Evolutionary conservation across 2,797 vertebrate genomes (phyloP).

Genomic region (Cossypha niveicapilla): DNA sequence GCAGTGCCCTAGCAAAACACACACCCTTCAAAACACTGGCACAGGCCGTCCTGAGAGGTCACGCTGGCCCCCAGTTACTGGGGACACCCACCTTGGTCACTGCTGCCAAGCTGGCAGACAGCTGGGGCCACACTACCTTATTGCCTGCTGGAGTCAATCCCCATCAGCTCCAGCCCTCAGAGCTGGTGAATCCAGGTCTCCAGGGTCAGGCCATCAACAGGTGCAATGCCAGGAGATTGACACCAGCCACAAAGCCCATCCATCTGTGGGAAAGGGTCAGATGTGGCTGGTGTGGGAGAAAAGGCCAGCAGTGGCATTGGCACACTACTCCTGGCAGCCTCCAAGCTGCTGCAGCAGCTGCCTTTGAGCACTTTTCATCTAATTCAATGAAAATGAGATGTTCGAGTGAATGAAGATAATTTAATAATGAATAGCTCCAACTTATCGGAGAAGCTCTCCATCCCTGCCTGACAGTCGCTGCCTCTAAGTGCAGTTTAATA

Average conservation of each 20-base stretch:
- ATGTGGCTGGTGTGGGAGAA: accelerated
- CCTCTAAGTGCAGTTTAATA: constrained; percentile 72
- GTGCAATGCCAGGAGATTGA: neutral
- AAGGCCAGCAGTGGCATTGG: constrained; percentile 1
- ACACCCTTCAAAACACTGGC: neutral
- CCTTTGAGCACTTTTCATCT: constrained; percentile 40
- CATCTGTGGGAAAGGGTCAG: neutral
- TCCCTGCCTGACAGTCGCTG: constrained; percentile 58
- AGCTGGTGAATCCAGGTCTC: neutral
- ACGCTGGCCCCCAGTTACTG: too few species aligned
- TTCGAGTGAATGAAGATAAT: constrained; percentile 62
- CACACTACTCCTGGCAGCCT: constrained; percentile 38
- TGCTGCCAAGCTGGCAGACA: neutral
- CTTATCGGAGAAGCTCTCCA: constrained; percentile 65
- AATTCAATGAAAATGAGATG: constrained; percentile 60
- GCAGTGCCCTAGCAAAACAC: neutral
- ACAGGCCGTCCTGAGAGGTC: neutral
- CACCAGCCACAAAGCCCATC: accelerated
- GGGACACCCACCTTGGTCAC: neutral
- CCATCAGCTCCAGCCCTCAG: neutral
- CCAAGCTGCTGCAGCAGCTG: neutral
- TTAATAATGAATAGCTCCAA: constrained; percentile 72
- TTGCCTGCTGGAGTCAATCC: neutral
- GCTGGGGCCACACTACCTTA: accelerated
- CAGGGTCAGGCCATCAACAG: neutral